Base-by-base conservation (phyloP, 2,797 vertebrate species). In the Sitta carolinensis region DNA sequence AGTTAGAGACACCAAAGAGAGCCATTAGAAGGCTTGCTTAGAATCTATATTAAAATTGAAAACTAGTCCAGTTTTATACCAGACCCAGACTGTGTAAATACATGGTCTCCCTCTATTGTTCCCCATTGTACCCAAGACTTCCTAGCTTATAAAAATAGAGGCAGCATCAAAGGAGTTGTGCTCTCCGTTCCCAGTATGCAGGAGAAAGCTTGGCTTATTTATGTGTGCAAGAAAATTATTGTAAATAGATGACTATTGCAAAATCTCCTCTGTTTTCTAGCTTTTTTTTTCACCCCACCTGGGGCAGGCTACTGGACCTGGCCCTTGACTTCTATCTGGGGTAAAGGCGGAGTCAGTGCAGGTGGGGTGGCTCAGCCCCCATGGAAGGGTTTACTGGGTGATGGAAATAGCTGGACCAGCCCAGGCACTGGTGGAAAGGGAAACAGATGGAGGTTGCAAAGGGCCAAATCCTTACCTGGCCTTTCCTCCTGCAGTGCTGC, bases 1-100 rank as follows among this genome's bases (percentile, higher is more conserved):
- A 48, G 61, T 74, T 93, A 86, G 50, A 87, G 66, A 86, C 54
- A 83, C 18, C 27, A 27, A 68, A 87, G 72, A 93, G 59, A 78
- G 66, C 64, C 64, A 51, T 88, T 84, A 75, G 50, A 55, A 93
- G 40, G 18, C 21, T 90, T 90, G 43, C 21, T 75, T 85, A 62
- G 13, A 27, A 36, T 78, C 54, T 78, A 9, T 48, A 47, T 68
- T 78, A 50, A 86, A 86, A 74, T 2, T 76, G 36, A 66, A 66
- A 54, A 45, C 16, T 63, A 52, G 52, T 42, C 58, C 40, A 27
- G 22, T 72, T 72, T 90, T 64, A 23, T 16, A 32, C 9, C 15
- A 30, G 17, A 30, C 21, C 3, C 30, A 72, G n/a, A 23, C 29
- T 57, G 27, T 18, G 27, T 52, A 74, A 74, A 67, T 55, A 45